Percentiles rank a stretch among this genome's conserved stretches.
phyloP scores from a whole-genome alignment of 2,888 invertebrate genomes.

The Eurytoma californica region DNA sequence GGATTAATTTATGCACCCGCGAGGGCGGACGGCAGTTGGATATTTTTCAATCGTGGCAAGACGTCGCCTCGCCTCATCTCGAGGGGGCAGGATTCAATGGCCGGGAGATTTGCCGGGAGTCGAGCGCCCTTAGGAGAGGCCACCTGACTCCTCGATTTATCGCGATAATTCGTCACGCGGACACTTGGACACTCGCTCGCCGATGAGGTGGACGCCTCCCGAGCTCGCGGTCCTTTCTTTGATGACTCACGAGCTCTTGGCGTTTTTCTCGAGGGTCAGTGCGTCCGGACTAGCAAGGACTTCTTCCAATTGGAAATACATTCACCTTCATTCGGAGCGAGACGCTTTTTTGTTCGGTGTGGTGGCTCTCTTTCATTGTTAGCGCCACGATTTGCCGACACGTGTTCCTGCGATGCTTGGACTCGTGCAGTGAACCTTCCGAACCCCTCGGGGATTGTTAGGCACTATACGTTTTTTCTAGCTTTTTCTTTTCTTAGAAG shows the following conservation, averaged over 20 bases:
- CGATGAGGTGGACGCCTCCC: too few species aligned
- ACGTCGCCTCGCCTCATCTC: slow-evolving; percentile 12
- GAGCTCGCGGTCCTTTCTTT: neutral
- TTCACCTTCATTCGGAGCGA: slow-evolving; percentile 45
- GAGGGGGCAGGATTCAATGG: slow-evolving; percentile 14
- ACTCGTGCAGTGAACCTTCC: neutral
- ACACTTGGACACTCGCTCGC: neutral
- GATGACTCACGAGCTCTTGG: neutral
- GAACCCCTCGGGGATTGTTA: neutral
- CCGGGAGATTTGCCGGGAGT: neutral
- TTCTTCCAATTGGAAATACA: slow-evolving; percentile 41
- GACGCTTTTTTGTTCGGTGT: slow-evolving; percentile 2
- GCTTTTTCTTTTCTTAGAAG: neutral
- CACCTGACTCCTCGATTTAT: slow-evolving; percentile 34
- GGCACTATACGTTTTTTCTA: neutral
- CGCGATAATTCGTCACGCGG: slow-evolving; percentile 51
- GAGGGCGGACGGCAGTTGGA: neutral
- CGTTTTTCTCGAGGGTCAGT: neutral
- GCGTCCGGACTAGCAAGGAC: neutral
- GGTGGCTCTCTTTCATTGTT: slow-evolving; percentile 2
- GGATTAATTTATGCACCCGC: neutral
- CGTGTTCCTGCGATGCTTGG: neutral
- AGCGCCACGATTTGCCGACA: neutral
- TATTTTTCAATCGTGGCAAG: slow-evolving; percentile 40
- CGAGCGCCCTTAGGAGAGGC: neutral